Base-by-base conservation (phyloP, 2,113 vertebrate species). In the Pipra filicauda region DNA sequence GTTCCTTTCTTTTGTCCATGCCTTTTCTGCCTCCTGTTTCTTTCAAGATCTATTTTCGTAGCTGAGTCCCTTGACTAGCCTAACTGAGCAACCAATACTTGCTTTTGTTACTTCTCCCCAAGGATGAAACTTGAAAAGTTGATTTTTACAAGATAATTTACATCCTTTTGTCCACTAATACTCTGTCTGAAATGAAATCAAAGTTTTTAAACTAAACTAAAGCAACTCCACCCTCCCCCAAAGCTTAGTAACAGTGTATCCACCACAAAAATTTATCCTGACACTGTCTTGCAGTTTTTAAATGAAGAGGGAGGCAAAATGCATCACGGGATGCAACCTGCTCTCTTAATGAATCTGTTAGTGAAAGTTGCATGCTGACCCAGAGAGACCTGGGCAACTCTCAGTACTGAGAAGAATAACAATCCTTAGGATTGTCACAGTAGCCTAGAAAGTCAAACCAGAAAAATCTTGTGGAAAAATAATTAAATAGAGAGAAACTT, bases 61-160 rank as follows among this genome's bases (percentile, higher is more conserved):
- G 80, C 59, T 11, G 62, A 90, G 62, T 80, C 30, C 62, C 64
- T 58, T 51, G 78, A 85, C 58, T 31, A 59, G 39, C 46, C 83
- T 67, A 92, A 89, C 83, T 24, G 41, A 91, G 64, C 61, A 80
- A 91, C 91, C 92, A 95, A 91, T 96, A 90, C 41, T 58, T 69
- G n/a, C 41, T 92, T 93, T 86, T 88, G 72, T 83, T 94, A 77
- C 48, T 78, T 61, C 48, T 78, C 89, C 65, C 76, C 55, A 51
- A 81, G 80, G 73, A 93, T 11, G 1, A 54, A 92, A 89, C 39
- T 86, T 22, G 30, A 83, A 92, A 95, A 95, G 79, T 87, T 86
- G 49, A 80, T 89, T 86, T 84, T 39, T 73, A 74, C 41, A 76
- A 70, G 41, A 44, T 46, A 91, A 73, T 21, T 70, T 52, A 48